phyloP scores from a whole-genome alignment of 2,888 invertebrate species.

The Cancer borealis region DNA sequence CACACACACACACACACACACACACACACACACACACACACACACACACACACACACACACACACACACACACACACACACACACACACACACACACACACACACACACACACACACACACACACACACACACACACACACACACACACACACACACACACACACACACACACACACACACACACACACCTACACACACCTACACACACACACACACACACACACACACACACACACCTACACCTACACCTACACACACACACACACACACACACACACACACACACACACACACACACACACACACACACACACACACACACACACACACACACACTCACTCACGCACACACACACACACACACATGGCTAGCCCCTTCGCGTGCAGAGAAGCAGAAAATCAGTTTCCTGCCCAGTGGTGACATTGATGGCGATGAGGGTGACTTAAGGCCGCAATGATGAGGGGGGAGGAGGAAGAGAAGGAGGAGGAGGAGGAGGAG shows the following conservation, averaged over 20 bases:
- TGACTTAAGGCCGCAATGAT: background rate
- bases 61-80: constrained; percentile 14
- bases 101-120: constrained; percentile 42
- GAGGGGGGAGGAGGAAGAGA: background rate
- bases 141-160: background rate
- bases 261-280: background rate
- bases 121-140: constrained; percentile 28
- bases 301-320: constrained; percentile 41
- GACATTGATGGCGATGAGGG: constrained; percentile 15
- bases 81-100: background rate
- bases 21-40: constrained; percentile 43
- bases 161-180: constrained; percentile 20
- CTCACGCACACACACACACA: background rate
- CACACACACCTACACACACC: too few relatives aligned
- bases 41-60: constrained; percentile 26
- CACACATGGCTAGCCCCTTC: background rate
- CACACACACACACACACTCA: constrained; percentile 22
- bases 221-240: constrained; percentile 23
- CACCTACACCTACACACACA: too few relatives aligned
- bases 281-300: constrained; percentile 26
- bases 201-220: constrained; percentile 39
- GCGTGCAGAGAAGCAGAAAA: constrained; percentile 15
- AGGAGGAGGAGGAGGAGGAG: background rate
- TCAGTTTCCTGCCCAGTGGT: background rate
- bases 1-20: background rate